Evolutionary conservation across 2,797 vertebrate genomes (phyloP), one percentile per base, ranked within the genome.

Genomic region (Lepilemur septentrionalis): DNA sequence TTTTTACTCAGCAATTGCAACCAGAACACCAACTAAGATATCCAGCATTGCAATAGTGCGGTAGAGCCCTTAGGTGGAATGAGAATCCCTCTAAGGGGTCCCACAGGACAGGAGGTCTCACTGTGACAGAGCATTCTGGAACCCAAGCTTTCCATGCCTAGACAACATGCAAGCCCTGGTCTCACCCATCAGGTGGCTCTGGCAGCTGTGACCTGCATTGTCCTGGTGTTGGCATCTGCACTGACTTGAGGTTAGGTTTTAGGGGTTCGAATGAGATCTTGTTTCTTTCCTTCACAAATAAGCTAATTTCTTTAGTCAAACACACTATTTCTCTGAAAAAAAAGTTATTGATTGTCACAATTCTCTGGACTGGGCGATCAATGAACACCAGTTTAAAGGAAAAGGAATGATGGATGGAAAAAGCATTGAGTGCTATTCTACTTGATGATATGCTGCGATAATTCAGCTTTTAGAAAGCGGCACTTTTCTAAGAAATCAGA

Each of bases 281-380:
- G 91, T 96, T 98, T 98, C 96, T 98, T 97, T 94, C 67, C 85
- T 84, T 95, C 97, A 97, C 69, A 96, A 98, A 98, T 97, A 98
- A 98, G 98, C 97, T 98, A 95, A 98, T 98, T 98, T 98, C 97
- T 98, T 98, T 95, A 96, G 96, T 96, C 97, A 97, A 87, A 67
- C 91, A 97, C 95, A 97, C 93, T 97, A 97, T 98, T 98, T 96
- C 98, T 97, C 93, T 97, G 97, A 97, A 98, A 98, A 89, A 98
- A 98, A 96, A 80, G 50, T 65, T 98, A 99, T 98, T 97, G 98
- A 99, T 99, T 98, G 96, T 65, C 90, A 96, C 76, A 91, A 93
- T 98, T 97, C 97, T 97, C 97, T 98, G 91, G 98, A 96, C 97
- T 93, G 93, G 96, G 72, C 93, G 93, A 98, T 99, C 98, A 65